A percentile compares a stretch with the other conserved stretches of the same genome.
These are phyloP conservation scores for Aphaenogaster ashmeadi DNA, from an alignment of 1,140 invertebrate species.

Conservation along the genomic window DNA sequence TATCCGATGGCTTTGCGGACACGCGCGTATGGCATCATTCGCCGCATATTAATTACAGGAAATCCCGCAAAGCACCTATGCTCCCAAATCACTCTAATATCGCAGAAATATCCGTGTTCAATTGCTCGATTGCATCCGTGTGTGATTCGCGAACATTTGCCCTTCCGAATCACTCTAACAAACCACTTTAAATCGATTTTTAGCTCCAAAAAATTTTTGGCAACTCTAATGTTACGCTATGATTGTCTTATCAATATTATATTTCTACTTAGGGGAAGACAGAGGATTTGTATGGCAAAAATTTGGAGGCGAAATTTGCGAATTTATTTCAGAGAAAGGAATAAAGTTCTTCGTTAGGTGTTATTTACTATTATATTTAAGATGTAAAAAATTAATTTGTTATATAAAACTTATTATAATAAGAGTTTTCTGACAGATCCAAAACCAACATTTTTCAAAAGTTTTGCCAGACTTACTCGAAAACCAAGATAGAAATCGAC, in stretches of 20 bases:
- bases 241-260: slow-evolving; percentile 5
- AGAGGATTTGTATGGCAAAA: too few species aligned
- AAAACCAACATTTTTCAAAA: too few species aligned
- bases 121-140: neutral
- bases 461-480: too few species aligned
- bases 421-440: too few species aligned
- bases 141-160: neutral
- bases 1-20: slow-evolving; percentile 69
- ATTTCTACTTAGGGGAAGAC: too few species aligned
- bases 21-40: slow-evolving; percentile 68
- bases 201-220: neutral
- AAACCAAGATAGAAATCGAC: too few species aligned
- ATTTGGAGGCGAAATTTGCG: too few species aligned
- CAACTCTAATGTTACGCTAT: neutral
- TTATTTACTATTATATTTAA: too few species aligned
- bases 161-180: neutral
- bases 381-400: too few species aligned
- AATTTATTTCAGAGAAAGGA: too few species aligned
- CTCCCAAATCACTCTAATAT: neutral
- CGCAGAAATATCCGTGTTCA: slow-evolving; percentile 14
- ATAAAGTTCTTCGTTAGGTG: too few species aligned
- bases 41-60: slow-evolving; percentile 85
- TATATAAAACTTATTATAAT: too few species aligned
- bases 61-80: slow-evolving; percentile 81
- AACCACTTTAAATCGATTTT: neutral